Base-by-base conservation (phyloP, 2,888 invertebrate genomes). In the Acleris holmiana region DNA sequence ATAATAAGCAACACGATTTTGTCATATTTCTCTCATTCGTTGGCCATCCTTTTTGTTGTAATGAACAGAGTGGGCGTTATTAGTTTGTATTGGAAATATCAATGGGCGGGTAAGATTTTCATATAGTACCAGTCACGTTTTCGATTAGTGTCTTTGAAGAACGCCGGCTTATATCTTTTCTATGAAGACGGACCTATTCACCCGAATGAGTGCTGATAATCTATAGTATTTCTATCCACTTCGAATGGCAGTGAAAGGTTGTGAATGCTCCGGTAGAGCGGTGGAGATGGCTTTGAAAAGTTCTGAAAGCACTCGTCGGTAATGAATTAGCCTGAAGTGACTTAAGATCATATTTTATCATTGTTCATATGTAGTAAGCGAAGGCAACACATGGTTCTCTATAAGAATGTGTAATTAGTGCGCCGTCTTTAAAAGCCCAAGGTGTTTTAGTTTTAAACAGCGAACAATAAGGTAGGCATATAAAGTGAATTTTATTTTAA, bases 101-200 rank as follows among this genome's bases (percentile, higher is more conserved):
- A 60, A 65, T 60, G 53, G 53, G 57, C 17, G 47, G 25, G 46
- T 18, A 18, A 50, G 65, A 65, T 65, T 59, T 60, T 65, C 65
- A 60, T 65, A 65, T 48, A 23, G 78, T 75, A 73, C 74, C 74
- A 76, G 85, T 88, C 89, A 89, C 89, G 90, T 89, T 88, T 89
- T 88, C 87, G 88, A 89, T 90, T 89, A 89, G 87, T 82, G 78
- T 81, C 79, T 78, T 81, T 81, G 77, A 76, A 66, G 76, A 76
- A 73, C 76, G 75, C 76, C 72, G 77, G 77, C 82, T 82, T 77
- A 81, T 79, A 79, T 80, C 77, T 78, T 78, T 78, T 76, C 76
- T 75, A 73, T 73, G 74, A 67, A 54, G 48, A 53, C 35, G 63
- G 44, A 55, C 41, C 68, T 67, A 75, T 77, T 77, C 74, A 78